Conservation (phyloP, 2,888 invertebrate species). For the Belgica antarctica region DNA sequence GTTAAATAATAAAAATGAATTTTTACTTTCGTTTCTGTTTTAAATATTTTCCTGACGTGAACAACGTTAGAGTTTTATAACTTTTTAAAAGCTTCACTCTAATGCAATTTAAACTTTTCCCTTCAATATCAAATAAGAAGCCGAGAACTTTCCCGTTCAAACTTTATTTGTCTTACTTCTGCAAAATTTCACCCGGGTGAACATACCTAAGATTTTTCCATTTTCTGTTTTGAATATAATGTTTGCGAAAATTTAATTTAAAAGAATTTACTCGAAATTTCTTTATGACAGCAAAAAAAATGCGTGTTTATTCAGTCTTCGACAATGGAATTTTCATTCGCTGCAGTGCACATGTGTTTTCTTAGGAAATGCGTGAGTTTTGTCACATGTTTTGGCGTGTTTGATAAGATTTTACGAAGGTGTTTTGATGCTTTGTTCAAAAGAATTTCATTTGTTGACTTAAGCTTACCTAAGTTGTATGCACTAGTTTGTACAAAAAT, state of each 20-base stretch:
- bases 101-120: constrained; percentile 23
- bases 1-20: too few species aligned
- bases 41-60: too few species aligned
- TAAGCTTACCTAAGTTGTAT: too few species aligned
- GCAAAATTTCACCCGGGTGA: background rate
- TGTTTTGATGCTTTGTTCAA: too few species aligned
- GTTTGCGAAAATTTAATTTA: background rate
- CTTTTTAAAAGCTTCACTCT: background rate
- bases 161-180: background rate
- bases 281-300: constrained; percentile 10
- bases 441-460: too few species aligned
- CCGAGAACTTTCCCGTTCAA: background rate
- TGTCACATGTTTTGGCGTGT: too few species aligned
- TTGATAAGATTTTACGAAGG: too few species aligned
- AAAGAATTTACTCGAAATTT: constrained; percentile 8
- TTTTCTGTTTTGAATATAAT: background rate
- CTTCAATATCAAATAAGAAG: background rate
- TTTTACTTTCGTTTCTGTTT: too few species aligned
- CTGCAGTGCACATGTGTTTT: background rate
- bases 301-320: background rate
- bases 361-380: too few species aligned
- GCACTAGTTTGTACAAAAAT: too few species aligned
- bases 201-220: constrained; percentile 3
- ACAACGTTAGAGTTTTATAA: too few species aligned
- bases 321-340: background rate